These are phyloP conservation scores for Buphagus erythrorhynchus DNA, from an alignment of 2,797 vertebrate species.

Conservation along the genomic window DNA sequence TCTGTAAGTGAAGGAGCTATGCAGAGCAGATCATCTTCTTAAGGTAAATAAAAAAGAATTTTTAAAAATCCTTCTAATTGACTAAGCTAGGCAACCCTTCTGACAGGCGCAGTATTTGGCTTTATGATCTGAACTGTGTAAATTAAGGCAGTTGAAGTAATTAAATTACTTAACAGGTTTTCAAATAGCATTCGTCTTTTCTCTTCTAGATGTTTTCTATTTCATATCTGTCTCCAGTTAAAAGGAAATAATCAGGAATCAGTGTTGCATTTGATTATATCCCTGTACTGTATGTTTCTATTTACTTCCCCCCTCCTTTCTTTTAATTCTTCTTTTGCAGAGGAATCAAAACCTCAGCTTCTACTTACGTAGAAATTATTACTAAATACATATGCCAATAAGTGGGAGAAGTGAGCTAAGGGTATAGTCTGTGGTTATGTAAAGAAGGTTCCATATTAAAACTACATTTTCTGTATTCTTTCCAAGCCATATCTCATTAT, in stretches of 20 bases:
- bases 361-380: not conserved
- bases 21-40: not conserved
- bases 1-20: not conserved
- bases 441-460: not conserved
- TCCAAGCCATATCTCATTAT: not conserved
- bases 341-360: not conserved
- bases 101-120: not conserved
- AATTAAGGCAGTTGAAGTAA: slow-evolving; percentile 40
- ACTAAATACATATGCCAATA: not conserved
- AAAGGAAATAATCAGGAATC: not conserved
- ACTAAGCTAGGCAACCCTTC: not conserved
- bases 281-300: not conserved
- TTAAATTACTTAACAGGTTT: slow-evolving; percentile 43
- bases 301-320: not conserved
- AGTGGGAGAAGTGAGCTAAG: not conserved
- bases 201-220: slow-evolving; percentile 7
- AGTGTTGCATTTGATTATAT: not conserved
- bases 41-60: not conserved
- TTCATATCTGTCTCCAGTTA: not conserved
- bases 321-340: not conserved
- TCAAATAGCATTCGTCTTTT: not conserved
- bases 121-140: not conserved
- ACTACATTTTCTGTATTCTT: not conserved
- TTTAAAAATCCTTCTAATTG: not conserved
- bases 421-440: not conserved